Evolutionary conservation across 2,888 invertebrate genomes (phyloP).

Genomic region (Sinhomidia bicolor): DNA sequence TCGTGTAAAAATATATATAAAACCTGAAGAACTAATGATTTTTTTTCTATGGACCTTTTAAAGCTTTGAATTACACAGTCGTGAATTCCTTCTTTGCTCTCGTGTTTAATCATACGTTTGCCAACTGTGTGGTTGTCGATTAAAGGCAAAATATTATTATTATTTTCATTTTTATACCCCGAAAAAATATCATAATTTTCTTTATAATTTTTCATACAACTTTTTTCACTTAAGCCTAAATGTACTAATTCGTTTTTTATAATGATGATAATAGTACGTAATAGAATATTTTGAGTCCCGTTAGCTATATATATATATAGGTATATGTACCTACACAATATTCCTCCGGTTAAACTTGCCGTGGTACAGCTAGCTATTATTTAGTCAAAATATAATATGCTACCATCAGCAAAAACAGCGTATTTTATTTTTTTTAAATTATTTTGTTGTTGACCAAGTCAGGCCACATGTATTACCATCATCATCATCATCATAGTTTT

Average conservation of each 20-base stretch:
- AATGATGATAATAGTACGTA: not conserved
- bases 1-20: not conserved
- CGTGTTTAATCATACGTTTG: conserved; percentile 6
- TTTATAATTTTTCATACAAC: not conserved
- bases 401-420: too few relatives aligned
- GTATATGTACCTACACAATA: not conserved
- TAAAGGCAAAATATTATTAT: not conserved
- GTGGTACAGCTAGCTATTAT: too few relatives aligned
- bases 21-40: not conserved
- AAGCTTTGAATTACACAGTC: conserved; percentile 11
- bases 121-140: not conserved
- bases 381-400: too few relatives aligned
- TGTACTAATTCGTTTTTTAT: conserved; percentile 35
- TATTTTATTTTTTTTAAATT: too few relatives aligned
- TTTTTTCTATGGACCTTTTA: not conserved
- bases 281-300: conserved; percentile 14
- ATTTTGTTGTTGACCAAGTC: too few relatives aligned
- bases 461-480: not conserved
- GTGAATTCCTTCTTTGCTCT: not conserved
- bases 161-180: not conserved
- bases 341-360: too few relatives aligned
- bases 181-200: conserved; percentile 17
- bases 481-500: not conserved
- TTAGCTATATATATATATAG: conserved; percentile 12
- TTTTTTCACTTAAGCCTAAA: conserved; percentile 14